Conservation (phyloP, 2,797 vertebrate genomes). For the Amphiprion clarkii region DNA sequence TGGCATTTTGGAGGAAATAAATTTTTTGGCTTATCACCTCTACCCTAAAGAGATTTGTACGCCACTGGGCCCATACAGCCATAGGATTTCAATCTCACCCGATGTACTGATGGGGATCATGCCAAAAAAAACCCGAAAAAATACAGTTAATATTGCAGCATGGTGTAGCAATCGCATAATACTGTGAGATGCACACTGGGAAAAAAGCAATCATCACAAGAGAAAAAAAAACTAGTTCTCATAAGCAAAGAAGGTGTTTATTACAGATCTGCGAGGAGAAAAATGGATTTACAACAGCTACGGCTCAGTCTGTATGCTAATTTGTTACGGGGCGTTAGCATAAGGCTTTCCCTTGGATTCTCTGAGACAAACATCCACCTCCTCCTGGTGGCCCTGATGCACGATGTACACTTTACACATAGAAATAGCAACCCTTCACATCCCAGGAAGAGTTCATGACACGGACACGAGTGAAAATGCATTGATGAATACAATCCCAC, state of each 20-base stretch:
- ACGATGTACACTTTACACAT: conserved; percentile 5
- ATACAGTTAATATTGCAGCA: conserved; percentile 48
- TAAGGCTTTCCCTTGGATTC: conserved; percentile 43
- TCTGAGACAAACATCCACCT: conserved; percentile 50
- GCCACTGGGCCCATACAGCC: conserved; percentile 37
- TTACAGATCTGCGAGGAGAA: conserved; percentile 49
- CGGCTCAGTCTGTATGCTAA: conserved; percentile 59
- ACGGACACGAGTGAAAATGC: conserved; percentile 18
- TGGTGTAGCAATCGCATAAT: conserved; percentile 46
- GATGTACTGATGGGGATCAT: conserved; percentile 51
- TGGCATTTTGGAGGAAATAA: conserved; percentile 60
- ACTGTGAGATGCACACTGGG: conserved; percentile 26
- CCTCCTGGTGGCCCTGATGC: conserved; percentile 45
- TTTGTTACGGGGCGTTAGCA: conserved; percentile 41
- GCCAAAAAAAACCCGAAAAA: conserved; percentile 12
- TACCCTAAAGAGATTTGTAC: conserved; percentile 53
- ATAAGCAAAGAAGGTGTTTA: conserved; percentile 65
- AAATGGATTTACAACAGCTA: conserved; percentile 63
- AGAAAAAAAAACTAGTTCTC: conserved; percentile 35
- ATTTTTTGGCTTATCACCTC: conserved; percentile 62
- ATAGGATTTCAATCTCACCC: conserved; percentile 62
- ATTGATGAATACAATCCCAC: neutral
- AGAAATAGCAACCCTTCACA: conserved; percentile 30
- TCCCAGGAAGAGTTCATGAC: conserved; percentile 30
- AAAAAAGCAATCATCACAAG: conserved; percentile 56